phyloP scores from a whole-genome alignment of 1,140 invertebrate species.

The Zaprionus inermis region DNA sequence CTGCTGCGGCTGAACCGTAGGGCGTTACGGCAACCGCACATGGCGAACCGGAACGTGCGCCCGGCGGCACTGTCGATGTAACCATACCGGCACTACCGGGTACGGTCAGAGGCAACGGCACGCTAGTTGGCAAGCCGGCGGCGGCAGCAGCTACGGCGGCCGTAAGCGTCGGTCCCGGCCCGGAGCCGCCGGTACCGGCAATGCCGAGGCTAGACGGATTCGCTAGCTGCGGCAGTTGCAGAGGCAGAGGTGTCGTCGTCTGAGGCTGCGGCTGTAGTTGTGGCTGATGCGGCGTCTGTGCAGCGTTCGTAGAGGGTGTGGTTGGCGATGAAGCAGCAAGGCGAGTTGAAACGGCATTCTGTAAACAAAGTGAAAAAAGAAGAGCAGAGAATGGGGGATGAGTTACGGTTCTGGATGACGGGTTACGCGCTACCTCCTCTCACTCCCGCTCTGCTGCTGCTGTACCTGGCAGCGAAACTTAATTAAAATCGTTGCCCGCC shows the following conservation, averaged over 20 bases:
- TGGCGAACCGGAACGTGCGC: slow-evolving; percentile 85
- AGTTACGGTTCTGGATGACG: not conserved
- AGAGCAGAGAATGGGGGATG: not conserved
- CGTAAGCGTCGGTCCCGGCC: slow-evolving; percentile 84
- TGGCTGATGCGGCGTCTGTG: slow-evolving; percentile 64
- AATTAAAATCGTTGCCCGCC: slow-evolving; percentile 74
- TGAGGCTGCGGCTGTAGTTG: slow-evolving; percentile 18
- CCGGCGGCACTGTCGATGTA: slow-evolving; percentile 85
- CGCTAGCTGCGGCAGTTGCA: slow-evolving; percentile 54
- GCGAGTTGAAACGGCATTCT: slow-evolving; percentile 84
- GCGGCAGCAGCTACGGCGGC: slow-evolving; percentile 79
- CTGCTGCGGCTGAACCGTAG: slow-evolving; percentile 52
- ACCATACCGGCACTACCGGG: slow-evolving; percentile 65
- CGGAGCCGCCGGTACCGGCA: slow-evolving; percentile 72
- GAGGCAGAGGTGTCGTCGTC: slow-evolving; percentile 12
- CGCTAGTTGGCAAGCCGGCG: slow-evolving; percentile 48
- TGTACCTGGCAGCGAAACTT: slow-evolving; percentile 51
- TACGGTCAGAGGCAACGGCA: slow-evolving; percentile 49
- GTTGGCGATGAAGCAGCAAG: slow-evolving; percentile 82
- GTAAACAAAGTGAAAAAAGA: not conserved
- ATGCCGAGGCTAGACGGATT: slow-evolving; percentile 45
- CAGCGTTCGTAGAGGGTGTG: slow-evolving; percentile 72
- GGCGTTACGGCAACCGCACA: slow-evolving; percentile 84
- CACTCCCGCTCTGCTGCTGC: slow-evolving; percentile 1
- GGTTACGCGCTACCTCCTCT: not conserved